A percentile compares a stretch with the other conserved stretches of the same genome.
Evolutionary conservation across 2,888 invertebrate species (phyloP).

Genomic region (Silvanus unidentatus): DNA sequence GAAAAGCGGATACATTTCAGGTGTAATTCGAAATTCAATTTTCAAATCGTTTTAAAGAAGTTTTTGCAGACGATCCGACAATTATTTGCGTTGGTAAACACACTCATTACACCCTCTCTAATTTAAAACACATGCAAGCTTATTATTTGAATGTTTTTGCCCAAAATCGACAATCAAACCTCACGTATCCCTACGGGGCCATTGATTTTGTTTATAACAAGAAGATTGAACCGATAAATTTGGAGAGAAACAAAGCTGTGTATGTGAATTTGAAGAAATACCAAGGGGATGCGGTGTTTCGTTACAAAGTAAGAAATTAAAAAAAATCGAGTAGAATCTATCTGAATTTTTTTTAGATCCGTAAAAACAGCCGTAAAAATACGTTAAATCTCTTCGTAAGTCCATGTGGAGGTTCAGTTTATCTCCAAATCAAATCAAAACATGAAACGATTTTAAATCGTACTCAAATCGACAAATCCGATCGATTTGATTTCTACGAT

Average conservation of each 20-base stretch:
- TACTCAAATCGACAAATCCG: too few relatives aligned
- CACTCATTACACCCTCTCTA: constrained; percentile 48
- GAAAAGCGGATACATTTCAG: too few relatives aligned
- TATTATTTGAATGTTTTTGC: constrained; percentile 55
- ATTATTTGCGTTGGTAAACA: constrained; percentile 49
- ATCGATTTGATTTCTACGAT: too few relatives aligned
- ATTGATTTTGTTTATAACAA: constrained; percentile 40
- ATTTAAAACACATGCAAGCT: constrained; percentile 44
- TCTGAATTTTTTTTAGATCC: constrained; percentile 26
- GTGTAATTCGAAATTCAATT: too few relatives aligned
- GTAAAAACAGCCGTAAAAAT: constrained; percentile 24
- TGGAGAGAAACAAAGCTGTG: constrained; percentile 48
- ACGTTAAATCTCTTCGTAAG: constrained; percentile 47
- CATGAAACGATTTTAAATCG: constrained; percentile 26
- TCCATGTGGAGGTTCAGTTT: constrained; percentile 53
- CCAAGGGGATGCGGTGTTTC: constrained; percentile 51
- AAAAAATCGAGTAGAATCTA: too few relatives aligned
- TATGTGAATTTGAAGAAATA: constrained; percentile 49
- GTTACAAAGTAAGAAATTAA: constrained; percentile 48
- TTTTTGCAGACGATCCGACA: constrained; percentile 16
- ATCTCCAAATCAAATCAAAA: constrained; percentile 46
- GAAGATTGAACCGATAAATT: constrained; percentile 36
- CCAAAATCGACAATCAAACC: constrained; percentile 48
- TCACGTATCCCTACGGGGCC: constrained; percentile 50
- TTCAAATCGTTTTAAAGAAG: too few relatives aligned